Evolutionary conservation across 2,113 vertebrate species (phyloP).

Genomic region (Paramormyrops kingsleyae): DNA sequence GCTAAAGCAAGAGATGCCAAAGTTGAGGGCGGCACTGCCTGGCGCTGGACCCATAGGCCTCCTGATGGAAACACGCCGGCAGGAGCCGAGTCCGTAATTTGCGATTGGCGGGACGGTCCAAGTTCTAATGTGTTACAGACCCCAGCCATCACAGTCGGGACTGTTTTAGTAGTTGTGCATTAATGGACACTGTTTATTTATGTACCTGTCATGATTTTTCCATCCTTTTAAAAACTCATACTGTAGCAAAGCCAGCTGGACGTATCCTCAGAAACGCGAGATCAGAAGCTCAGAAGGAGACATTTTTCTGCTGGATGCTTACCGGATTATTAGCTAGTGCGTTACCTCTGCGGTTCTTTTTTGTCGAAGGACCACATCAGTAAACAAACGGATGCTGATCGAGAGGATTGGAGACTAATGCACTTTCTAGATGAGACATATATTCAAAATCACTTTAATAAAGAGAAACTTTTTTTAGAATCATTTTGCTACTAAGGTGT

Average conservation of each 20-base stretch:
- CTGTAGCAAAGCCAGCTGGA: constrained; percentile 54
- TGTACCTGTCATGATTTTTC: constrained; percentile 58
- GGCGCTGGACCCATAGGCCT: not conserved
- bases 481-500: not conserved
- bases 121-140: constrained; percentile 49
- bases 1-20: not conserved
- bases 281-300: constrained; percentile 19
- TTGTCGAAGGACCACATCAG: constrained; percentile 51
- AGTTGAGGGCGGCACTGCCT: not conserved
- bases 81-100: constrained; percentile 33
- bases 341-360: constrained; percentile 40
- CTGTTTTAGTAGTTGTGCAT: constrained; percentile 49
- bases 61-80: constrained; percentile 42
- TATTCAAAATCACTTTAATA: not conserved
- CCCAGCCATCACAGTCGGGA: constrained; percentile 37
- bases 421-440: not conserved
- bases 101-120: constrained; percentile 38
- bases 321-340: constrained; percentile 52
- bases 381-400: constrained; percentile 49
- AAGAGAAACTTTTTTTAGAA: not conserved
- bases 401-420: not conserved
- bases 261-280: constrained; percentile 47
- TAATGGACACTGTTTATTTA: constrained; percentile 58
- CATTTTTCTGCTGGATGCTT: constrained; percentile 38
- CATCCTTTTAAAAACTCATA: constrained; percentile 49